A percentile compares a stretch with the other conserved stretches of the same genome.
Conservation (phyloP, 2,113 vertebrate genomes). For the Hypocryptadius cinnamomeus region DNA sequence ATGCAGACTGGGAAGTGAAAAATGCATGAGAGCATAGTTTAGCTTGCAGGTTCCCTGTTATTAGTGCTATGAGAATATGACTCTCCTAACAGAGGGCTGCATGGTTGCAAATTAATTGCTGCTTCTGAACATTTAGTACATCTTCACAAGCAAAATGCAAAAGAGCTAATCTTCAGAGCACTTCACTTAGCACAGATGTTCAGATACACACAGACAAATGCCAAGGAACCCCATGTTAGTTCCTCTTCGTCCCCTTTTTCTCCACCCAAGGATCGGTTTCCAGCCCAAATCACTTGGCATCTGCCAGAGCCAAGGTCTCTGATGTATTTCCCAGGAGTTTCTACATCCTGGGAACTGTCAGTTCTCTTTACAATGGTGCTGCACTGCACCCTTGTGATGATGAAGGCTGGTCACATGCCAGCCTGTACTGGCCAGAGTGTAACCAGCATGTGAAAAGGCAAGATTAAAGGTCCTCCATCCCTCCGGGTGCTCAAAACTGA, state of each 20-base stretch:
- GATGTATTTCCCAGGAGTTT: background rate
- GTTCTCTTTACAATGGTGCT: background rate
- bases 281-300: background rate
- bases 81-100: background rate
- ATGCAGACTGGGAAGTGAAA: background rate
- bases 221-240: background rate
- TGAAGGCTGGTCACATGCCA: background rate
- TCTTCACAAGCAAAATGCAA: background rate
- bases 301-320: background rate
- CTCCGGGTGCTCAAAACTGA: background rate
- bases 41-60: background rate
- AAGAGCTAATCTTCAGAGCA: background rate
- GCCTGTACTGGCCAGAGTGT: background rate
- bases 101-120: background rate
- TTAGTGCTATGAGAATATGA: background rate
- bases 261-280: background rate
- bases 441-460: background rate
- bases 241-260: background rate
- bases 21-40: fast-evolving
- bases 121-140: background rate
- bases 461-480: background rate
- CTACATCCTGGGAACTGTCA: background rate
- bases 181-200: background rate
- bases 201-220: background rate
- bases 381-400: background rate